Evolutionary conservation across 1,140 invertebrate species (phyloP), one percentile per base, ranked within the genome.

Genomic region (Pseudachorutes palmiensis): DNA sequence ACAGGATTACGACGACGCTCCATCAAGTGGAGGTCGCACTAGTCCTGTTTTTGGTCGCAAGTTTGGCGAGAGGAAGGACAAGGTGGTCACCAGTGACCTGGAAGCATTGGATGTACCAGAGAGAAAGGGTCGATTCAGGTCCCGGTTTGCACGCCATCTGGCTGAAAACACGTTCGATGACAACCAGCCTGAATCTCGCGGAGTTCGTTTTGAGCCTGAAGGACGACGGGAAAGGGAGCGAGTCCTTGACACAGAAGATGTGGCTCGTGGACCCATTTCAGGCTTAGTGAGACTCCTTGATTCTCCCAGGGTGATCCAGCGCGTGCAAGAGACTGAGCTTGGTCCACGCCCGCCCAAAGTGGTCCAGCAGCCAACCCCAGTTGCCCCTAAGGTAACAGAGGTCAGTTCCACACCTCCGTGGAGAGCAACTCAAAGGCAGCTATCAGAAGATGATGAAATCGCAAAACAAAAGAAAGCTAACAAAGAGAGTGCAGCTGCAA

Each of bases 371-470:
- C 62, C 73, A 45, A 36, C 61, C 1, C 73, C 73, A 36, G 68
- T 63, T 65, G 32, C 30, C 14, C 19, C 14, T 5, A 29, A n/a
- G 64, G 64, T 19, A 24, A 22, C 49, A 14, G 33, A 24, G 14
- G 26, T 19, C 3, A 63, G 12, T 31, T 33, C 67, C 22, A 51
- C 65, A 24, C 63, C 71, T 24, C 66, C 71, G 1, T 71, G 71
- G 73, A 68, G 67, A 59, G 69, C 74, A 2, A 81, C 83, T 41
- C 59, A 64, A 48, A 82, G 88, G 67, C 89, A 92, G 78, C 80
- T 88, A 22, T 90, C 88, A 76, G 90, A 92, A 79, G 91, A 94
- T 75, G 91, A 94, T 77, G 92, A 94, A 78, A 91, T 94, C 70
- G 82, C 88, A 9, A 87, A 87, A 75, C 90, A 93, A 70, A 94